Conservation (phyloP, 1,140 invertebrate genomes). For the Stegodyphus mimosarum region DNA sequence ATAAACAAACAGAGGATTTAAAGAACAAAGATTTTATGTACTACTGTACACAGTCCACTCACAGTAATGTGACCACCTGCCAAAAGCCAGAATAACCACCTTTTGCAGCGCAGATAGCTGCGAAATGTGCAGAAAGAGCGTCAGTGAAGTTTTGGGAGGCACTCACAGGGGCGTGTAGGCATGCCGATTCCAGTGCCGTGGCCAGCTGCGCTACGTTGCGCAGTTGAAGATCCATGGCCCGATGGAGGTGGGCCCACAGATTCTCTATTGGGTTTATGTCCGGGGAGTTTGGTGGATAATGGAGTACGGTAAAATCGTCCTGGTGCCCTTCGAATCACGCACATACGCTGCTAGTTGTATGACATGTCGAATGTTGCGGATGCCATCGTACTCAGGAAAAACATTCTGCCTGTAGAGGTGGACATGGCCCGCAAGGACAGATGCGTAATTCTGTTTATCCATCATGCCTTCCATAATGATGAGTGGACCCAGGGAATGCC, state of each 20-base stretch:
- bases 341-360: conserved; percentile 47
- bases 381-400: conserved; percentile 10
- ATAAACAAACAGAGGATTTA: too few species aligned
- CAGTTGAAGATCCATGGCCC: background rate
- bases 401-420: conserved; percentile 6
- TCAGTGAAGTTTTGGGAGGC: background rate
- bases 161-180: background rate
- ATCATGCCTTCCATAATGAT: conserved; percentile 19
- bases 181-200: conserved; percentile 3
- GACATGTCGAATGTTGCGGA: conserved; percentile 58
- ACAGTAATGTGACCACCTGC: conserved; percentile 9
- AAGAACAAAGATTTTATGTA: too few species aligned
- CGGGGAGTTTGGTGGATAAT: conserved; percentile 60
- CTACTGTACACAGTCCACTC: background rate
- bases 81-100: conserved; percentile 6
- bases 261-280: conserved; percentile 63
- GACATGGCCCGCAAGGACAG: conserved; percentile 19
- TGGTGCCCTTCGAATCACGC: conserved; percentile 55
- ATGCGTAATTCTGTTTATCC: conserved; percentile 11
- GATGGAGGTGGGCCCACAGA: conserved; percentile 57
- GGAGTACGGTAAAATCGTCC: conserved; percentile 45
- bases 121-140: background rate
- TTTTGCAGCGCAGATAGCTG: background rate
- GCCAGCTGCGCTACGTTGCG: conserved; percentile 4
- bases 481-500: conserved; percentile 25